Percentiles rank a stretch among this genome's conserved stretches.
Conservation (phyloP, 92 coral and sea anemone species). For the Palythoa caribaeorum region DNA sequence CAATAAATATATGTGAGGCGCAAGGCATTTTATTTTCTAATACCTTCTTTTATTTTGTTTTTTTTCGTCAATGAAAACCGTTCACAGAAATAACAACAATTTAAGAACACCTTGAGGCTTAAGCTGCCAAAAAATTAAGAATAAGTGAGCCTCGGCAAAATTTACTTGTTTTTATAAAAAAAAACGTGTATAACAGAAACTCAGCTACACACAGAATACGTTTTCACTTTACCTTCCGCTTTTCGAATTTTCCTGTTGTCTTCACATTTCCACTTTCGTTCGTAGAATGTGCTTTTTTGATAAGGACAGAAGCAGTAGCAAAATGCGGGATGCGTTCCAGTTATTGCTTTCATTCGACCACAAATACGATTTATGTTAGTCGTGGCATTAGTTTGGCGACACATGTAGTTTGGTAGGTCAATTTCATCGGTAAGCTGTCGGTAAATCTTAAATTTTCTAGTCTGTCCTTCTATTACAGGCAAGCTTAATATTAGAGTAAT, state of each 20-base stretch:
- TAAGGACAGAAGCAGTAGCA: constrained; percentile 32
- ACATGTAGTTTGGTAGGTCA: constrained; percentile 24
- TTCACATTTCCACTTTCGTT: constrained; percentile 15
- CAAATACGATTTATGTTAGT: neutral
- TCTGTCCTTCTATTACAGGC: neutral
- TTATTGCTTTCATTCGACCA: neutral
- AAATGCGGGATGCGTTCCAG: too few species aligned
- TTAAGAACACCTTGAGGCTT: too few species aligned
- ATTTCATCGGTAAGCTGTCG: constrained; percentile 14
- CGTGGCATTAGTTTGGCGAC: neutral
- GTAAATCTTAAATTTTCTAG: neutral
- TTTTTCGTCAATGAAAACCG: too few species aligned
- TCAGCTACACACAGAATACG: too few species aligned
- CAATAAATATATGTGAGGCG: too few species aligned
- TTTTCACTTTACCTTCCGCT: neutral
- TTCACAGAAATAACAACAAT: too few species aligned
- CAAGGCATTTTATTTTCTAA: too few species aligned
- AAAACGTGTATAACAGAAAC: too few species aligned
- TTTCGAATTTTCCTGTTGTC: constrained; percentile 15
- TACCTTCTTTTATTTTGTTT: too few species aligned
- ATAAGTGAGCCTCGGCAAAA: too few species aligned
- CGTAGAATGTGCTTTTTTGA: constrained; percentile 29
- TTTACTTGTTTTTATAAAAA: too few species aligned
- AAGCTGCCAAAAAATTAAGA: too few species aligned
- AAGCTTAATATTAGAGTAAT: neutral